Evolutionary conservation across 2,113 vertebrate genomes (phyloP).

Genomic region (Pogona vitticeps): DNA sequence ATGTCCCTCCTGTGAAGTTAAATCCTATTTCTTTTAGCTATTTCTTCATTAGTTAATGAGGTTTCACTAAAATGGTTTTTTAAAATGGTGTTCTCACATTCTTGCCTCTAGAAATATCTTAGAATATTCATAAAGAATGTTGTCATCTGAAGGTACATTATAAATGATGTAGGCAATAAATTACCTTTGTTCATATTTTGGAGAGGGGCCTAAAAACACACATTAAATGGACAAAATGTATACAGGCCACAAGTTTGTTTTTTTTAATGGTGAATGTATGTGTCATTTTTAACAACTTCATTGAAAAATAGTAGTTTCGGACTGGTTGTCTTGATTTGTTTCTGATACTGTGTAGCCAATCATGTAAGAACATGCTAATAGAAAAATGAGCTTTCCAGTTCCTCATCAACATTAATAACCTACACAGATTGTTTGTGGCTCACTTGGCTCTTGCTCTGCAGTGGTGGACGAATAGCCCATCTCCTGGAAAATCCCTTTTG

Average conservation of each 20-base stretch:
- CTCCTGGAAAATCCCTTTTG: neutral
- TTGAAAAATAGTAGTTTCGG: slow-evolving; percentile 31
- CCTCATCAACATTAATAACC: slow-evolving; percentile 32
- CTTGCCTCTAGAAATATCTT: slow-evolving; percentile 73
- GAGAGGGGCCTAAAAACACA: slow-evolving; percentile 41
- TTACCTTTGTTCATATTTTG: slow-evolving; percentile 53
- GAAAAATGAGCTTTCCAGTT: slow-evolving; percentile 52
- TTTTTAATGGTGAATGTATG: slow-evolving; percentile 28
- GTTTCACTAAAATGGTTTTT: slow-evolving; percentile 64
- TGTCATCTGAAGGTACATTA: slow-evolving; percentile 68
- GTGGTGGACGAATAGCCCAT: slow-evolving; percentile 1
- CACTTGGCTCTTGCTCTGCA: slow-evolving; percentile 1
- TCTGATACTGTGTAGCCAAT: slow-evolving; percentile 52
- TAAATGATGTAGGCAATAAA: slow-evolving; percentile 69
- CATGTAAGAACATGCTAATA: slow-evolving; percentile 58
- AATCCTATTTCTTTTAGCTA: slow-evolving; percentile 76
- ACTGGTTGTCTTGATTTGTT: slow-evolving; percentile 47
- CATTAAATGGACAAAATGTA: slow-evolving; percentile 52
- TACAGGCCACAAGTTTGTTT: slow-evolving; percentile 24
- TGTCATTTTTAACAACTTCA: slow-evolving; percentile 49
- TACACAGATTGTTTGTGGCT: slow-evolving; percentile 45
- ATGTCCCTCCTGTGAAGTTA: slow-evolving; percentile 77
- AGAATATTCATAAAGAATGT: slow-evolving; percentile 73
- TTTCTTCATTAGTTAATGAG: slow-evolving; percentile 81
- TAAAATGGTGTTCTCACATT: slow-evolving; percentile 69